Percentiles rank a stretch among this genome's conserved stretches.
phyloP scores from a whole-genome alignment of 2,113 vertebrate genomes.

The Paramormyrops kingsleyae region DNA sequence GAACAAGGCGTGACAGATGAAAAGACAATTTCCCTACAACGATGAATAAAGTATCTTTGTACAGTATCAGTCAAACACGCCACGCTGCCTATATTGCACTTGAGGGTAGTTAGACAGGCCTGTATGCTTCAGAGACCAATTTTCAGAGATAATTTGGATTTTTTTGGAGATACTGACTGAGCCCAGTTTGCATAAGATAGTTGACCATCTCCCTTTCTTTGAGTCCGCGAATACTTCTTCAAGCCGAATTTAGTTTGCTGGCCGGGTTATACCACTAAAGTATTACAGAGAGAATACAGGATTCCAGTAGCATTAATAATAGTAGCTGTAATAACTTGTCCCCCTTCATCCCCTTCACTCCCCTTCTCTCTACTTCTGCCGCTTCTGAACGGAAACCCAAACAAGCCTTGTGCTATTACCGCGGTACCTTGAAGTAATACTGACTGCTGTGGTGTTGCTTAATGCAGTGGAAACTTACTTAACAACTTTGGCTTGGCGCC shows the following conservation, averaged over 20 bases:
- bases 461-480: slow-evolving; percentile 29
- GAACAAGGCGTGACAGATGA: neutral
- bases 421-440: slow-evolving; percentile 16
- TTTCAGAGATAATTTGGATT: neutral
- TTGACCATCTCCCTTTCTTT: neutral
- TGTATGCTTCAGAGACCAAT: neutral
- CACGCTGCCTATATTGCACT: neutral
- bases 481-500: neutral
- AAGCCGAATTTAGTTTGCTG: neutral
- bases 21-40: neutral
- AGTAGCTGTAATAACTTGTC: slow-evolving; percentile 19
- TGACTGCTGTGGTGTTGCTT: slow-evolving; percentile 18
- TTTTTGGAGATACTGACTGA: neutral
- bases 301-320: slow-evolving; percentile 2
- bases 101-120: neutral
- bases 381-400: slow-evolving; percentile 29
- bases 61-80: neutral
- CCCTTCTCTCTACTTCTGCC: slow-evolving; percentile 18
- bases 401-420: slow-evolving; percentile 23
- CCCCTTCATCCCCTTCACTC: slow-evolving; percentile 12
- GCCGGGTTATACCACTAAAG: neutral
- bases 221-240: neutral
- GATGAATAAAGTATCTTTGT: neutral
- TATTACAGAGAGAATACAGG: neutral
- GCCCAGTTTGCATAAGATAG: neutral